These are phyloP conservation scores for Sylvicola cinctus DNA, from an alignment of 2,888 invertebrate genomes.

Conservation along the genomic window DNA sequence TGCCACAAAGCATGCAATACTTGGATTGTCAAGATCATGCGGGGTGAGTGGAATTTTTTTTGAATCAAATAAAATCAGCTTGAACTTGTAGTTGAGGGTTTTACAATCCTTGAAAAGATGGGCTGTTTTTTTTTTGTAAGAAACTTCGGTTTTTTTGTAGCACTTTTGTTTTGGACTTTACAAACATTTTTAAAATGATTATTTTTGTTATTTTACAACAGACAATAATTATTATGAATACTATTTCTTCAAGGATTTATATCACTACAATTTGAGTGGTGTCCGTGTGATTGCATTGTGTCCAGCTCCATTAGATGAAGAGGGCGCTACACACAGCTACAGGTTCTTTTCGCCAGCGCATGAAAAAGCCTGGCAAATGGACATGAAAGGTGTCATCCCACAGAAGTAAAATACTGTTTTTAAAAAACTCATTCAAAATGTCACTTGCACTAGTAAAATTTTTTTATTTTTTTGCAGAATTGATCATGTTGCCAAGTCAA, in stretches of 20 bases:
- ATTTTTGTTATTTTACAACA: background rate
- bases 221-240: background rate
- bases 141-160: too few species aligned
- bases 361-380: constrained; percentile 50
- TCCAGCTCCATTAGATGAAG: constrained; percentile 45
- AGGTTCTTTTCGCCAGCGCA: constrained; percentile 49
- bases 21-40: constrained; percentile 50
- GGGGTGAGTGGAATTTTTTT: constrained; percentile 41
- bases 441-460: constrained; percentile 1
- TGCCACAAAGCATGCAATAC: constrained; percentile 55
- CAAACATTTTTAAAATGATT: too few species aligned
- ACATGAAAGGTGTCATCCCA: constrained; percentile 37
- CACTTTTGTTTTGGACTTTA: too few species aligned
- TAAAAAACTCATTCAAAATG: constrained; percentile 1
- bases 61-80: too few species aligned
- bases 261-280: constrained; percentile 49
- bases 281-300: constrained; percentile 50
- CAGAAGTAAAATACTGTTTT: constrained; percentile 32
- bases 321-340: constrained; percentile 44
- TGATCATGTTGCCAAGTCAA: constrained; percentile 44
- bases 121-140: too few species aligned
- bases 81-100: too few species aligned
- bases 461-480: constrained; percentile 29
- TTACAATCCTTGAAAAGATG: too few species aligned
- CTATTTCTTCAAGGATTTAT: constrained; percentile 33